phyloP scores from a whole-genome alignment of 2,888 invertebrate species.

The Gari tellinella region DNA sequence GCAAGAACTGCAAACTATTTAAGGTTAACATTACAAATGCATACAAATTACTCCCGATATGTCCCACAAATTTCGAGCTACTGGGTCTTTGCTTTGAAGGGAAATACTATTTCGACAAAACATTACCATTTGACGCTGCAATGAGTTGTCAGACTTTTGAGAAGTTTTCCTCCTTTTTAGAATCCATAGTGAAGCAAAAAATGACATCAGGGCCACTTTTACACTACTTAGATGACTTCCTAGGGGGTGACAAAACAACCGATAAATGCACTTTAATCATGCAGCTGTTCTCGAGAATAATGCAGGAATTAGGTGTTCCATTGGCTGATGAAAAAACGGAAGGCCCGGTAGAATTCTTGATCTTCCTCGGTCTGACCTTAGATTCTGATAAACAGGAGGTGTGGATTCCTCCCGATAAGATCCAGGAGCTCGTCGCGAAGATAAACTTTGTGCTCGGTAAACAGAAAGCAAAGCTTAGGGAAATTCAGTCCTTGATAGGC shows the following conservation, averaged over 20 bases:
- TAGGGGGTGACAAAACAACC: no score
- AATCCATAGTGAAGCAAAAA: constrained; percentile 21
- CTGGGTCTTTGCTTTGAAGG: constrained; percentile 26
- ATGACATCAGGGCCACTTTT: neutral
- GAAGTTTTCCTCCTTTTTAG: constrained; percentile 48
- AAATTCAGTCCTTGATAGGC: constrained; percentile 40
- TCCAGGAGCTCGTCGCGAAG: neutral
- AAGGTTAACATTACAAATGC: constrained; percentile 48
- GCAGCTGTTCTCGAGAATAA: neutral
- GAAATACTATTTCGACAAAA: constrained; percentile 36
- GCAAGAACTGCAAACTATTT: constrained; percentile 7
- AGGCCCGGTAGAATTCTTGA: constrained; percentile 13
- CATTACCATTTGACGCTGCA: constrained; percentile 32
- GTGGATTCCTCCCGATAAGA: constrained; percentile 20
- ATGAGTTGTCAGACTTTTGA: constrained; percentile 30
- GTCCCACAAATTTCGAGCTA: constrained; percentile 26
- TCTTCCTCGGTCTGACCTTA: constrained; percentile 17
- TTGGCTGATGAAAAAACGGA: constrained; percentile 22
- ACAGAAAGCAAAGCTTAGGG: constrained; percentile 18
- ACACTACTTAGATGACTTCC: constrained; percentile 1
- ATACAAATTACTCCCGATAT: constrained; percentile 34
- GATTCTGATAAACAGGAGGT: constrained; percentile 13
- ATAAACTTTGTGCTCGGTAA: constrained; percentile 3
- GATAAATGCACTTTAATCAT: no score
- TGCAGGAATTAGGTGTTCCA: constrained; percentile 7